These are phyloP conservation scores for Euzetes globulus DNA, from an alignment of 2,888 invertebrate species.

Conservation along the genomic window DNA sequence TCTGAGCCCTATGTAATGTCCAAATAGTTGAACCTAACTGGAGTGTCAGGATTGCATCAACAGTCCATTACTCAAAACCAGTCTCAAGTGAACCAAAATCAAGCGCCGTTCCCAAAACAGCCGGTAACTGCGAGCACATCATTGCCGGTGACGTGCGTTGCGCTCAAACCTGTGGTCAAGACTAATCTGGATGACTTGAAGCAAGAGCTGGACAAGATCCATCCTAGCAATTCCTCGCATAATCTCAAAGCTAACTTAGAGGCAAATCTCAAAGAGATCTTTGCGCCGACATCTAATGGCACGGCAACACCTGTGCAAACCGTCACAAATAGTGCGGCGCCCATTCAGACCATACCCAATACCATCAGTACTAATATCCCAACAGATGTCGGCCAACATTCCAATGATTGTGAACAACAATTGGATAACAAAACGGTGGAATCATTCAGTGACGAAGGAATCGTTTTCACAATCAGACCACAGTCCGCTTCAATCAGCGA, in stretches of 20 bases:
- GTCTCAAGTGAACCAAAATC: background rate
- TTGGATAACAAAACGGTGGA: background rate
- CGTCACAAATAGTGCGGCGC: background rate
- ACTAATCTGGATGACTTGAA: conserved; percentile 35
- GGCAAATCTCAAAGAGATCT: conserved; percentile 34
- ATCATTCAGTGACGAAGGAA: background rate
- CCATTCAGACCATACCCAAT: background rate
- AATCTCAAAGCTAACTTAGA: conserved; percentile 24
- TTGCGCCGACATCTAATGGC: conserved; percentile 31
- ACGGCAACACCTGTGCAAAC: conserved; percentile 15
- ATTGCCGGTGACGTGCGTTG: conserved; percentile 1
- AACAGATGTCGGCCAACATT: background rate
- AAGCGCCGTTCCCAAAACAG: background rate
- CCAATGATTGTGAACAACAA: background rate
- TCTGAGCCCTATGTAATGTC: background rate
- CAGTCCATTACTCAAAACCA: background rate
- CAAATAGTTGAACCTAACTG: background rate
- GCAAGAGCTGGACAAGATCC: conserved; percentile 35
- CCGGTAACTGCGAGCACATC: conserved; percentile 30
- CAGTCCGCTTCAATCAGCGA: background rate
- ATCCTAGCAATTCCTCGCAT: conserved; percentile 15
- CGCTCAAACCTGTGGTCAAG: conserved; percentile 4
- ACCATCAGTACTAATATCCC: background rate
- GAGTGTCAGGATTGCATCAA: background rate
- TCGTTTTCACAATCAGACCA: background rate